These are phyloP conservation scores for Stegostoma tigrinum DNA, from an alignment of 2,113 vertebrate species.

Conservation along the genomic window DNA sequence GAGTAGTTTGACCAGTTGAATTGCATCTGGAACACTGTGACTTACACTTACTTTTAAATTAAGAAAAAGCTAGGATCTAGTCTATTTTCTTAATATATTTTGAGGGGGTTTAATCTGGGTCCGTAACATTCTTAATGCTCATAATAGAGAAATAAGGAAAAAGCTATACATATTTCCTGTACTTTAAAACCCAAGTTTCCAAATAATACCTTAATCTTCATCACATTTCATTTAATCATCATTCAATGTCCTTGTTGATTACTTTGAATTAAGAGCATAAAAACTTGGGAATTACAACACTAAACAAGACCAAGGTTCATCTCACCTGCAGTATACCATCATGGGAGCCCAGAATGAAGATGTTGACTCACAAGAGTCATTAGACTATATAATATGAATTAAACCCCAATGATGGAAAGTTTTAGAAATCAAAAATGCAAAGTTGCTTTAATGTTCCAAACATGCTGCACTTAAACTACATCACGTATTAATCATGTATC, in stretches of 20 bases:
- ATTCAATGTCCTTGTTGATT: background rate
- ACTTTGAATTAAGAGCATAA: background rate
- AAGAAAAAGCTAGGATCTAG: too few relatives aligned
- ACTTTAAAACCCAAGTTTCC: too few relatives aligned
- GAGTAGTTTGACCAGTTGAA: too few relatives aligned
- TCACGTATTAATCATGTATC: background rate
- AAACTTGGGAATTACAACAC: background rate
- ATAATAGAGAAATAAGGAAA: too few relatives aligned
- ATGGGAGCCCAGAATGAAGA: background rate
- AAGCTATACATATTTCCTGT: too few relatives aligned
- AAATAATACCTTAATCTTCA: too few relatives aligned
- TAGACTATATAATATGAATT: background rate
- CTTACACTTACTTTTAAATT: too few relatives aligned
- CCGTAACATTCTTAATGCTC: too few relatives aligned
- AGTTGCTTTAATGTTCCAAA: background rate
- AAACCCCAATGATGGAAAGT: background rate
- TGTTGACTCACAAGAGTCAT: background rate
- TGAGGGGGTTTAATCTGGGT: too few relatives aligned
- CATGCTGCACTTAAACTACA: background rate
- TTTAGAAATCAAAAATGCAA: background rate
- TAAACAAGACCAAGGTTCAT: background rate
- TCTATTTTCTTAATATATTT: too few relatives aligned
- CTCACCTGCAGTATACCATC: background rate
- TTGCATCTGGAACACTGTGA: too few relatives aligned
- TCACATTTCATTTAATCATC: background rate